Conservation (phyloP, 2,888 invertebrate species). For the Andrena minutula region DNA sequence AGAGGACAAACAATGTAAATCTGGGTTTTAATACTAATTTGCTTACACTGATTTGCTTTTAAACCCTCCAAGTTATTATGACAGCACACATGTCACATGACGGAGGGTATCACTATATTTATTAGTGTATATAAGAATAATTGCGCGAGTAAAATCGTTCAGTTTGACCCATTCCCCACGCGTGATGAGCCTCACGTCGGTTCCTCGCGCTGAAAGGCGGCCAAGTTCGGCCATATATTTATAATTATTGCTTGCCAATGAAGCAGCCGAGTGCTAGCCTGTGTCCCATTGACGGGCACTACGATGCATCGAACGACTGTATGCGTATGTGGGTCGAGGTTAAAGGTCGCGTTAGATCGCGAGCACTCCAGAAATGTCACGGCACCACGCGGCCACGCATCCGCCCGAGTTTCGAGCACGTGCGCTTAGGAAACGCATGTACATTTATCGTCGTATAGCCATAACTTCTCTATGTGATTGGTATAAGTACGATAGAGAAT, state of each 20-base stretch:
- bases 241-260: slow-evolving; percentile 39
- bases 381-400: slow-evolving; percentile 20
- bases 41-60: no score
- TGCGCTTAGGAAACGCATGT: slow-evolving; percentile 35
- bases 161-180: slow-evolving; percentile 17
- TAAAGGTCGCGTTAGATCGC: slow-evolving; percentile 22
- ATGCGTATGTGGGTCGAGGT: slow-evolving; percentile 33
- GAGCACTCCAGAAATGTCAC: slow-evolving; percentile 31
- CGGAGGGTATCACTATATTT: no score
- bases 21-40: no score
- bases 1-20: no score
- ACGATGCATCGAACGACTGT: not conserved
- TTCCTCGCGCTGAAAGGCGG: slow-evolving; percentile 18
- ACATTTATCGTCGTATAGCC: slow-evolving; percentile 19
- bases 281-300: slow-evolving; percentile 1
- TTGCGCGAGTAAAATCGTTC: not conserved
- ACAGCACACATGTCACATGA: no score
- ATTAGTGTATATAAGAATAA: no score
- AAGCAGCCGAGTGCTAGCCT: not conserved
- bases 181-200: not conserved
- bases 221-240: slow-evolving; percentile 49
- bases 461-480: no score
- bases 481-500: no score
- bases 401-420: slow-evolving; percentile 26
- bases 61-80: no score